These are phyloP conservation scores for Drosophila rhopaloa DNA, from an alignment of 1,140 invertebrate genomes.

Conservation along the genomic window DNA sequence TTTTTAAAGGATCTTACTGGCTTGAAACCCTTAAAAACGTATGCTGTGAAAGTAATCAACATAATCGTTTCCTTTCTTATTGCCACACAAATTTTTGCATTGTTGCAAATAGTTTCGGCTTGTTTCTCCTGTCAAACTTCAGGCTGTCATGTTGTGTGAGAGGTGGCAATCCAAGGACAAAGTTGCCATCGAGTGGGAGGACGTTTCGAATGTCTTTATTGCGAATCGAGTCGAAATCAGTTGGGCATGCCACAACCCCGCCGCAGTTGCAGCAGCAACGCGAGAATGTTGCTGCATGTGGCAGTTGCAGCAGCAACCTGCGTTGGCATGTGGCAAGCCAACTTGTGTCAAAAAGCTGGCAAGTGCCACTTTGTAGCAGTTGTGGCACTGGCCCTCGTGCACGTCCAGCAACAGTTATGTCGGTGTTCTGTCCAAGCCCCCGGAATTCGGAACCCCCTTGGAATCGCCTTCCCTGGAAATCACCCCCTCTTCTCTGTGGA, in stretches of 20 bases:
- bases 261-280: conserved; percentile 30
- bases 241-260: conserved; percentile 39
- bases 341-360: conserved; percentile 73
- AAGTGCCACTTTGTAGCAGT: conserved; percentile 74
- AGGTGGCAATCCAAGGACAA: conserved; percentile 34
- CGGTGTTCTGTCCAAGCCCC: background rate
- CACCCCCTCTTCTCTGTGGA: conserved; percentile 7
- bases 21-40: no score
- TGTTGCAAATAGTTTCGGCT: conserved; percentile 31
- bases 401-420: conserved; percentile 64
- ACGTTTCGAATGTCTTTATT: conserved; percentile 60
- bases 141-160: background rate
- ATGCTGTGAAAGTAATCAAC: conserved; percentile 2
- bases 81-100: conserved; percentile 23
- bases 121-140: conserved; percentile 28
- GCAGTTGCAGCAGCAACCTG: conserved; percentile 25
- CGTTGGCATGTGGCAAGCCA: conserved; percentile 41
- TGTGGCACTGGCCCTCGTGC: conserved; percentile 60
- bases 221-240: conserved; percentile 60
- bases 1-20: background rate
- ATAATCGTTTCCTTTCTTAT: background rate
- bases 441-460: background rate
- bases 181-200: conserved; percentile 27
- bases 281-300: conserved; percentile 17
- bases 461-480: conserved; percentile 4